Conservation (phyloP, 2,113 vertebrate genomes). For the Sinocyclocheilus anophthalmus region DNA sequence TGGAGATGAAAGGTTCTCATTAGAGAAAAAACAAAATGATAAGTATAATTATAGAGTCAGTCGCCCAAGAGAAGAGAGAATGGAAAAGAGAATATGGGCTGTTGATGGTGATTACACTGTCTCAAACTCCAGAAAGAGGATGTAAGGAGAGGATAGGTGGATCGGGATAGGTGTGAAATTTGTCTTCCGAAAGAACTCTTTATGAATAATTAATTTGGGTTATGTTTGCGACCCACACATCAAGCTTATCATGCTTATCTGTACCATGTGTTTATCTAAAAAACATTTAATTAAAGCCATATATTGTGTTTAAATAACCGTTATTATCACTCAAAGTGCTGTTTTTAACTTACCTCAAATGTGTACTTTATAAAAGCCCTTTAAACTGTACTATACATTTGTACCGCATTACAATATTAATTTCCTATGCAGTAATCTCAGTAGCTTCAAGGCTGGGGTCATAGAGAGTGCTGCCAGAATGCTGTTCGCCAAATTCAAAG, state of each 20-base stretch:
- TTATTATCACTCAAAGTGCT: background rate
- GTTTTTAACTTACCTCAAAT: constrained; percentile 4
- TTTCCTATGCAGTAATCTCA: constrained; percentile 14
- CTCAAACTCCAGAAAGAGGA: background rate
- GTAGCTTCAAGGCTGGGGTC: constrained; percentile 31
- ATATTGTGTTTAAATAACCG: background rate
- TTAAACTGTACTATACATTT: background rate
- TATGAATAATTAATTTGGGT: constrained; percentile 9
- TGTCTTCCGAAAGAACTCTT: background rate
- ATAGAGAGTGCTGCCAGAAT: constrained; percentile 36
- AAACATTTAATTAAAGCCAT: constrained; percentile 17
- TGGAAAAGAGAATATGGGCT: constrained; percentile 21
- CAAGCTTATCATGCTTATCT: background rate
- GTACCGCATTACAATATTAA: constrained; percentile 7
- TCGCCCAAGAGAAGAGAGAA: constrained; percentile 47
- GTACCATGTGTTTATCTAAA: background rate
- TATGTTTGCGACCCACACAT: background rate
- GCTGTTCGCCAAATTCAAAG: constrained; percentile 16
- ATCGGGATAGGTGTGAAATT: background rate
- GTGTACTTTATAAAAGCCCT: background rate
- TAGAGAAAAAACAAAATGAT: constrained; percentile 55
- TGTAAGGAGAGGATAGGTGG: background rate
- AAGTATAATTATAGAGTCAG: constrained; percentile 63
- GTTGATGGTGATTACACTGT: constrained; percentile 1
- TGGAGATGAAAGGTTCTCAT: constrained; percentile 56